These are phyloP conservation scores for Drosophila kambysellisi DNA, from an alignment of 2,888 invertebrate genomes.

Conservation along the genomic window DNA sequence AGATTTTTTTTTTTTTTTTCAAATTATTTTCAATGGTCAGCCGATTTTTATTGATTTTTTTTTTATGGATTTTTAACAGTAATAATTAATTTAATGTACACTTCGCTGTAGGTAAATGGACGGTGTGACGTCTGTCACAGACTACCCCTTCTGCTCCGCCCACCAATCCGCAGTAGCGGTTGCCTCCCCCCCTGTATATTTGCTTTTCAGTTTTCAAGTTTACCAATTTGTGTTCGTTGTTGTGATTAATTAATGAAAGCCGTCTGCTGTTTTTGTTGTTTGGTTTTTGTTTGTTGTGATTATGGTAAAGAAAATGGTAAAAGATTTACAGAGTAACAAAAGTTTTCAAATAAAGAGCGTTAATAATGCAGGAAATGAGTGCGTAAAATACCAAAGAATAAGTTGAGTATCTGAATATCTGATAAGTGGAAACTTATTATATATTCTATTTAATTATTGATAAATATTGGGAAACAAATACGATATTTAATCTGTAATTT, in stretches of 20 bases:
- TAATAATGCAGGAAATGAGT: background rate
- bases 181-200: constrained; percentile 28
- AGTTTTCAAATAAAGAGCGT: constrained; percentile 8
- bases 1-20: constrained; percentile 25
- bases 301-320: constrained; percentile 1
- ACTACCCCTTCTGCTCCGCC: background rate
- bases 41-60: constrained; percentile 66
- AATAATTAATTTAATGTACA: constrained; percentile 75
- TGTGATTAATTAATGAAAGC: constrained; percentile 32
- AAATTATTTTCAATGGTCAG: constrained; percentile 34
- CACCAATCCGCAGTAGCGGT: background rate
- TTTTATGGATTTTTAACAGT: constrained; percentile 78
- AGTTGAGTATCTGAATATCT: background rate
- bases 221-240: constrained; percentile 30
- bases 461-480: background rate
- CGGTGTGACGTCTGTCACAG: constrained; percentile 47
- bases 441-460: background rate
- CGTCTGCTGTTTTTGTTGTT: background rate
- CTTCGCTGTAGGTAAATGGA: constrained; percentile 76
- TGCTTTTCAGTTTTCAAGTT: constrained; percentile 35
- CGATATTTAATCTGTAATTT: too few species aligned
- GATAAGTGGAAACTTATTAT: background rate
- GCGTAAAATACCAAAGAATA: background rate
- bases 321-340: constrained; percentile 11
- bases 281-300: constrained; percentile 24